Evolutionary conservation across 1,140 invertebrate species (phyloP).

Genomic region (Drosophila paulistorum): DNA sequence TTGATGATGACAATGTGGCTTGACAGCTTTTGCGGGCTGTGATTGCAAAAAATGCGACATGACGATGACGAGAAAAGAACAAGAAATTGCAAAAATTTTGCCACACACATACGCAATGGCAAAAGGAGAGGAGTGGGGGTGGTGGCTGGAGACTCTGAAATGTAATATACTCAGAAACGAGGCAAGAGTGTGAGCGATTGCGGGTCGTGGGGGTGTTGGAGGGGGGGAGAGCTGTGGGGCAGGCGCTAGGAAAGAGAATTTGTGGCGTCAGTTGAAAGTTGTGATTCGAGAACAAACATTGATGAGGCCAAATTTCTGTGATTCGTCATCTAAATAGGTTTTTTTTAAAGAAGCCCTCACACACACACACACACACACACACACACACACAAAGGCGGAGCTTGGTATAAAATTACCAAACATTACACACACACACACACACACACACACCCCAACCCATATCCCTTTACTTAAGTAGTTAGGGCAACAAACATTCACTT

Average conservation of each 20-base stretch:
- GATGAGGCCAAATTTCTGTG: conserved; percentile 79
- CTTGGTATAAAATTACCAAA: conserved; percentile 51
- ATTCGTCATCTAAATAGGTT: conserved; percentile 80
- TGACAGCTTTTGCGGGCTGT: conserved; percentile 74
- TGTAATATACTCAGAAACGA: conserved; percentile 71
- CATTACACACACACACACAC: conserved; percentile 61
- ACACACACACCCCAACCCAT: background rate
- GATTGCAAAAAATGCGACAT: conserved; percentile 77
- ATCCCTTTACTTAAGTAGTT: background rate
- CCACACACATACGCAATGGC: conserved; percentile 9
- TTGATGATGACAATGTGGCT: conserved; percentile 76
- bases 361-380: conserved; percentile 34
- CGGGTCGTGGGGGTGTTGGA: background rate
- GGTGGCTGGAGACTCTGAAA: conserved; percentile 51
- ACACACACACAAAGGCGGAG: conserved; percentile 28
- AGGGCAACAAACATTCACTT: background rate
- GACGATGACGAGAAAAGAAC: conserved; percentile 69
- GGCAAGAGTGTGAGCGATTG: conserved; percentile 8
- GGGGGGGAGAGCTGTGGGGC: background rate
- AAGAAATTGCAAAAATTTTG: conserved; percentile 67
- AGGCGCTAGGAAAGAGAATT: background rate
- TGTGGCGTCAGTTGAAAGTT: conserved; percentile 38
- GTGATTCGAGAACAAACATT: conserved; percentile 63
- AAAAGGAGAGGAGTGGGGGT: background rate
- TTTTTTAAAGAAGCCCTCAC: conserved; percentile 41